Base-by-base conservation (phyloP, 2,888 invertebrate genomes). In the Druceiella hillmani region DNA sequence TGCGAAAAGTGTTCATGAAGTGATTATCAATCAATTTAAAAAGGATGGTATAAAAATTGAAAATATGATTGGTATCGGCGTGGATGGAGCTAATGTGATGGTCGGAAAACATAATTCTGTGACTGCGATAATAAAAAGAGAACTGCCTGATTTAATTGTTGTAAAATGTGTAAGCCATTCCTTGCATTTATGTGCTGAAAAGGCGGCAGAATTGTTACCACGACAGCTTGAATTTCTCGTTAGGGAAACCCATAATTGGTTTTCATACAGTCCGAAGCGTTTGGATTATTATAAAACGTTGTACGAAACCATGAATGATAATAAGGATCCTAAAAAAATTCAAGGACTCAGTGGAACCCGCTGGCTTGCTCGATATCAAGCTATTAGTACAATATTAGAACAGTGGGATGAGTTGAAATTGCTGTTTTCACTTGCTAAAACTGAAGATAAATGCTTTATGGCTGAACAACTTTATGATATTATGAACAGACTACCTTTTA, bases 51-150 rank as follows among this genome's bases (percentile, higher is more conserved):
- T 50, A 15, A 46, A 43, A 20, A 15, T 50, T 26, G 22, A 45
- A 26, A 50, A 46, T 24, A 16, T 50, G 20, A 30, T 48, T 3
- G 49, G 50, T n/a, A 42, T 48, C 3, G 50, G 47, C 1, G 48
- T 47, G 33, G 49, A 50, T 33, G 49, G 50, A 14, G 49, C 48
- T 5, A 51, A 29, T 35, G 49, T 51, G 0, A 51, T 47, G 41
- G 43, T 49, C 16, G 50, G 49, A 3, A 37, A 36, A 34, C n/a
- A n/a, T n/a, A n/a, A n/a, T n/a, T n/a, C n/a, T n/a, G n/a, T n/a
- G n/a, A n/a, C n/a, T n/a, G n/a, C n/a, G n/a, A n/a, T n/a, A n/a
- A n/a, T n/a, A 16, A 44, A 44, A 38, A 37, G 17, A 16, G 39
- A 46, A 12, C 13, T 40, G 33, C 22, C 26, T 30, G 44, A 44